phyloP scores from a whole-genome alignment of 1,140 invertebrate genomes.

The Hestina assimilis region DNA sequence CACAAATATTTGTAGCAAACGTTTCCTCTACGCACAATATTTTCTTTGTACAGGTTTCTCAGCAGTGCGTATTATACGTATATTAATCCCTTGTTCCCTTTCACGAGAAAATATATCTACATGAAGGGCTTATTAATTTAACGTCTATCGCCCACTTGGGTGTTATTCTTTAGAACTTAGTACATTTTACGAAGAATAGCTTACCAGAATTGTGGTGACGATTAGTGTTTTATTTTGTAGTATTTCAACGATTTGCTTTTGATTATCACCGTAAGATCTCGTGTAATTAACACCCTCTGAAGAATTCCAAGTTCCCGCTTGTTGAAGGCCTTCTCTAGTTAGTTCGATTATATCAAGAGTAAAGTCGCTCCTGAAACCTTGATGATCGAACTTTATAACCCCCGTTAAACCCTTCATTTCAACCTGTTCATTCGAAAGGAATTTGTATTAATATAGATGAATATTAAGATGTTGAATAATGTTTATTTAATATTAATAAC shows the following conservation, averaged over 20 bases:
- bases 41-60: not conserved
- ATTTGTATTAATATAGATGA: not conserved
- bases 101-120: constrained; percentile 6
- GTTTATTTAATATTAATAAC: too few relatives aligned
- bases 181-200: constrained; percentile 40
- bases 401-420: constrained; percentile 95
- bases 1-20: not conserved
- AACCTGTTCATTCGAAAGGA: constrained; percentile 79
- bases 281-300: constrained; percentile 94
- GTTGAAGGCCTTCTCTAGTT: constrained; percentile 87
- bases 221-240: constrained; percentile 95
- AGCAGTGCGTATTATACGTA: not conserved
- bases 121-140: constrained; percentile 12
- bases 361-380: constrained; percentile 95
- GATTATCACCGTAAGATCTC: constrained; percentile 88
- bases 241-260: constrained; percentile 91
- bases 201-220: constrained; percentile 94
- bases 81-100: constrained; percentile 14
- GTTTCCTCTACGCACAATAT: not conserved
- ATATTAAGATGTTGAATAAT: too few relatives aligned
- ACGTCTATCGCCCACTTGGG: not conserved
- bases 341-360: constrained; percentile 94
- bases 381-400: constrained; percentile 95
- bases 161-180: not conserved
- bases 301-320: constrained; percentile 94